These are phyloP conservation scores for Alcis repandata DNA, from an alignment of 2,888 invertebrate genomes.

Conservation along the genomic window DNA sequence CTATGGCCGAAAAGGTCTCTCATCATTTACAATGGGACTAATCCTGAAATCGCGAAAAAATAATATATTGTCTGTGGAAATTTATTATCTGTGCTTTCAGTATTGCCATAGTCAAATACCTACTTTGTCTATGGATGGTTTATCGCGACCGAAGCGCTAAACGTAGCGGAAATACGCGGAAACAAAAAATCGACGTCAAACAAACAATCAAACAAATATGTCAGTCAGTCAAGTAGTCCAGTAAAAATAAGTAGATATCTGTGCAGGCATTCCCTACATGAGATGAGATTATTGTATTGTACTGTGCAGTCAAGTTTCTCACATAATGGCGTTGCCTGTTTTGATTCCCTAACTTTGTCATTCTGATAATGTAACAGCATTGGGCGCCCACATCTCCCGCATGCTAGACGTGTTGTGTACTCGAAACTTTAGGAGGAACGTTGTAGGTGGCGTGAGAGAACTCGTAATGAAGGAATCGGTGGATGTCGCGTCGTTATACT, in stretches of 20 bases:
- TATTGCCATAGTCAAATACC: slow-evolving; percentile 1
- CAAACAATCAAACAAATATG: slow-evolving; percentile 58
- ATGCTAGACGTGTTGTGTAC: slow-evolving; percentile 45
- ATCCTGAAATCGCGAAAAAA: no score
- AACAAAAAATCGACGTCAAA: slow-evolving; percentile 76
- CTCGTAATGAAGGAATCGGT: slow-evolving; percentile 61
- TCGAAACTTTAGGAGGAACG: slow-evolving; percentile 19
- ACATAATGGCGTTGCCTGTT: slow-evolving; percentile 81
- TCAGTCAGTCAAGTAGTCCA: slow-evolving; percentile 3
- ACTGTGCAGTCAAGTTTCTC: slow-evolving; percentile 51
- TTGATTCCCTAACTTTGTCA: slow-evolving; percentile 66
- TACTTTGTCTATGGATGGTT: slow-evolving; percentile 3
- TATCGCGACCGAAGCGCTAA: slow-evolving; percentile 56
- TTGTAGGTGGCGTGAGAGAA: slow-evolving; percentile 28
- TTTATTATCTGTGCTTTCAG: slow-evolving; percentile 2
- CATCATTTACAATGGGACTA: no score
- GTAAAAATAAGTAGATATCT: no score
- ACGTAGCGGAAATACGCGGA: slow-evolving; percentile 35
- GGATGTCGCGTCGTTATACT: slow-evolving; percentile 52
- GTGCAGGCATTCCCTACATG: slow-evolving; percentile 42
- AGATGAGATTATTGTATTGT: no score
- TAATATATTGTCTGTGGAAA: no score
- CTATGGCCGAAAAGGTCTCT: no score
- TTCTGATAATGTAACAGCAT: slow-evolving; percentile 62
- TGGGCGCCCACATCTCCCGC: slow-evolving; percentile 49